Evolutionary conservation across 2,888 invertebrate species (phyloP).

Genomic region (Leptinotarsa rubiginosa): DNA sequence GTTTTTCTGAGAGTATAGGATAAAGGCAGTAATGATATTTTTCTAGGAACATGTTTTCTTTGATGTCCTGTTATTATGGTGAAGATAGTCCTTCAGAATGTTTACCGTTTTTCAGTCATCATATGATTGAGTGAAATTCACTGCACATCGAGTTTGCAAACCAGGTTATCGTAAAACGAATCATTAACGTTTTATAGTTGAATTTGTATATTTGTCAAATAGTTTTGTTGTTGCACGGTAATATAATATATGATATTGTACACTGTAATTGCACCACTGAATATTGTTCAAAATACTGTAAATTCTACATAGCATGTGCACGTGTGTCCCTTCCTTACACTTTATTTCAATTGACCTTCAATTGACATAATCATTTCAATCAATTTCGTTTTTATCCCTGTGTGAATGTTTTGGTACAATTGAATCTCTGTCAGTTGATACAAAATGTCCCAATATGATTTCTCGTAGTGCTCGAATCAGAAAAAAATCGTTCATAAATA

Average conservation of each 20-base stretch:
- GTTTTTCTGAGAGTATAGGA: no score
- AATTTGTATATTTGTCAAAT: neutral
- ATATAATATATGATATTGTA: neutral
- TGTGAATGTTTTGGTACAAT: conserved; percentile 30
- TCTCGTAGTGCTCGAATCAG: neutral
- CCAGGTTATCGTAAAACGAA: no score
- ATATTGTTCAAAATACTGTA: conserved; percentile 46
- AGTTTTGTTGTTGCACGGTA: neutral
- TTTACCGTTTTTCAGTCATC: no score
- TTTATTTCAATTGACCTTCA: conserved; percentile 23
- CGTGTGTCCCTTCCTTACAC: conserved; percentile 37
- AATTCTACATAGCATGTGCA: conserved; percentile 49
- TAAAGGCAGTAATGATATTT: no score
- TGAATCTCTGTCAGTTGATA: neutral
- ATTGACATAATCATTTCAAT: conserved; percentile 18
- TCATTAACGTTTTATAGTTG: neutral
- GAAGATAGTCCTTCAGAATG: no score
- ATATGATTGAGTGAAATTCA: no score
- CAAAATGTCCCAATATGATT: neutral
- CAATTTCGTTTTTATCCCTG: conserved; percentile 32
- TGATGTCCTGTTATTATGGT: no score
- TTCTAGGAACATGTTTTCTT: no score
- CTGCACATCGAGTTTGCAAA: no score
- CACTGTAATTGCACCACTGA: conserved; percentile 3
- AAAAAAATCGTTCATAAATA: neutral